Percentiles rank a stretch among this genome's conserved stretches.
Evolutionary conservation across 2,888 invertebrate genomes (phyloP).

Genomic region (Thera britannica): DNA sequence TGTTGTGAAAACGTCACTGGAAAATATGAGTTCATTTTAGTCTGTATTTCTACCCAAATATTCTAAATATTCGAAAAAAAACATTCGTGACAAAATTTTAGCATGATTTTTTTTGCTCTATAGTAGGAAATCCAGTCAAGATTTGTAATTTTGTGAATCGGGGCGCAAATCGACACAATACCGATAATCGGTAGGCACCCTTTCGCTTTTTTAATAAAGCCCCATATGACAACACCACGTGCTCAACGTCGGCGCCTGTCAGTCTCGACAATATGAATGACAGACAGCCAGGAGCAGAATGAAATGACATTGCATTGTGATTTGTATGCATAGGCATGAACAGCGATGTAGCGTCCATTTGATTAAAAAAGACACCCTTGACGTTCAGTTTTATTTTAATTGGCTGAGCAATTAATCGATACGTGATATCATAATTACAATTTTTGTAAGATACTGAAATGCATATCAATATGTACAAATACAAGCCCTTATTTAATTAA

Average conservation of each 20-base stretch:
- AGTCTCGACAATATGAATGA: slow-evolving; percentile 64
- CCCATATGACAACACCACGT: slow-evolving; percentile 71
- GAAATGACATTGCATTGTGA: slow-evolving; percentile 56
- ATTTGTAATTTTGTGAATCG: slow-evolving; percentile 11
- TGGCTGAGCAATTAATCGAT: not conserved
- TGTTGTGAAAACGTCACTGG: not conserved
- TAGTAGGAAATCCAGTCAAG: not conserved
- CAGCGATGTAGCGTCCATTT: slow-evolving; percentile 38
- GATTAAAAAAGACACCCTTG: slow-evolving; percentile 31
- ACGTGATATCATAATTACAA: too few relatives aligned
- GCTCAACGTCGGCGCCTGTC: slow-evolving; percentile 69
- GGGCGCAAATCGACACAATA: slow-evolving; percentile 18
- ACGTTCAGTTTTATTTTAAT: not conserved
- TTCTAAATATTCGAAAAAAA: not conserved
- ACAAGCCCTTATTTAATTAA: too few relatives aligned
- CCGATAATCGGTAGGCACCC: slow-evolving; percentile 25
- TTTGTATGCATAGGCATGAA: slow-evolving; percentile 59
- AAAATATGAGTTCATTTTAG: slow-evolving; percentile 7
- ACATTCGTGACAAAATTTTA: too few relatives aligned
- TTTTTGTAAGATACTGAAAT: too few relatives aligned
- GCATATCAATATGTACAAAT: too few relatives aligned
- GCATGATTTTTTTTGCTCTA: not conserved
- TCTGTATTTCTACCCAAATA: not conserved
- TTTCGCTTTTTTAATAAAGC: slow-evolving; percentile 63
- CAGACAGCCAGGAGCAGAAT: slow-evolving; percentile 60